Evolutionary conservation across 2,113 vertebrate genomes (phyloP).

Genomic region (Vicugna pacos): DNA sequence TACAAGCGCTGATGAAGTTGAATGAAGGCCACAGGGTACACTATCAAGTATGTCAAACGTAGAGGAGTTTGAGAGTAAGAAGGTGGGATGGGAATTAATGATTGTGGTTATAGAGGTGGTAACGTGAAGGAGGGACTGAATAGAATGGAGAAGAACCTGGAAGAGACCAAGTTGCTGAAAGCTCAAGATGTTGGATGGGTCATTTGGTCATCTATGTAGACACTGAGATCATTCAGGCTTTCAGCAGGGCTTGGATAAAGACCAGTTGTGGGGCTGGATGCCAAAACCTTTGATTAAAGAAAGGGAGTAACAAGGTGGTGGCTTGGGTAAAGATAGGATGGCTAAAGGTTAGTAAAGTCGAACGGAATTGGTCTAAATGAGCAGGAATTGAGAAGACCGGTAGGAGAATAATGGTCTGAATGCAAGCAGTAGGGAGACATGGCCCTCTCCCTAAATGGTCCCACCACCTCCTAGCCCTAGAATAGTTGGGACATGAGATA

Average conservation of each 20-base stretch:
- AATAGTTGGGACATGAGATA: not conserved
- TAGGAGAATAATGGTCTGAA: not conserved
- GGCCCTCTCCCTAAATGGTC: not conserved
- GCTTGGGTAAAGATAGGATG: not conserved
- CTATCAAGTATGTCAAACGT: not conserved
- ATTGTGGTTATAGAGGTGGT: not conserved
- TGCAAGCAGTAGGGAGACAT: not conserved
- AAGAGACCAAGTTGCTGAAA: not conserved
- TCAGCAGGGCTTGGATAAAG: not conserved
- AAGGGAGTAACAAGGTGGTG: not conserved
- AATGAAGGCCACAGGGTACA: not conserved
- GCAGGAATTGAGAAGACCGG: not conserved
- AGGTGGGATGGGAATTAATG: not conserved
- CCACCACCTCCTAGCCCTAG: not conserved
- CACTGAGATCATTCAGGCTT: not conserved
- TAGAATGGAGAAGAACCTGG: not conserved
- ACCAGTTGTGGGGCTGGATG: not conserved
- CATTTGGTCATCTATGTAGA: not conserved
- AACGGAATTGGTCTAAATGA: not conserved
- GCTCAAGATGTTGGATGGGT: not conserved
- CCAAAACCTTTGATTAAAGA: not conserved
- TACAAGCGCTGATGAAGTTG: not conserved
- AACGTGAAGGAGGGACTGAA: not conserved
- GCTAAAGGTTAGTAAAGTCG: not conserved
- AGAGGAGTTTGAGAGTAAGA: not conserved